Percentiles rank a stretch among this genome's conserved stretches.
Conservation (phyloP, 2,888 invertebrate species). For the Temnothorax rugatulus region DNA sequence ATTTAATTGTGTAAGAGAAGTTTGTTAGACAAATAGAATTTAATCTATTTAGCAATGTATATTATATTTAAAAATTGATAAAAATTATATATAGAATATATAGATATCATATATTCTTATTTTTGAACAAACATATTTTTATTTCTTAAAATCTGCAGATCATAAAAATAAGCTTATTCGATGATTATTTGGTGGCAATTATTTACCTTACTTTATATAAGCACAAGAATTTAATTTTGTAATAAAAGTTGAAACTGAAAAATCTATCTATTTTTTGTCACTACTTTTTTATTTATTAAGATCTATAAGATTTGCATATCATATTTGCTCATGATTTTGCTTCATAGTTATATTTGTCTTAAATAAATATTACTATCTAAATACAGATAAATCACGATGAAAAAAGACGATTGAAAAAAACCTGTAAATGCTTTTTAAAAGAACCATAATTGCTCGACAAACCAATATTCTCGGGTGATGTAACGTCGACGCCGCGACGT, state of each 20-base stretch:
- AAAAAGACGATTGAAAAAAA: constrained; percentile 17
- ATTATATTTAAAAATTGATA: not conserved
- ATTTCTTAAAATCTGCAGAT: not conserved
- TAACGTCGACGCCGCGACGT: constrained; percentile 8
- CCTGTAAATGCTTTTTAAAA: constrained; percentile 14
- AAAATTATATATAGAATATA: not conserved
- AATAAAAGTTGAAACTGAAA: not conserved
- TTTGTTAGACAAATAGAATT: not conserved
- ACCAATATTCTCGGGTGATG: constrained; percentile 34
- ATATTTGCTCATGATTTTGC: not conserved
- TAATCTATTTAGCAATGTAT: not conserved
- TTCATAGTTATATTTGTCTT: not conserved
- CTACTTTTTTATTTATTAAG: not conserved
- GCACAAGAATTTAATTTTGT: not conserved
- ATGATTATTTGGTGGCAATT: not conserved
- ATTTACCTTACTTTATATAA: not conserved
- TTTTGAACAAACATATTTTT: not conserved
- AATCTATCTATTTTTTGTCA: not conserved
- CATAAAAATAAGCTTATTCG: not conserved
- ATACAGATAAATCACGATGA: not conserved
- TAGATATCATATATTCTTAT: not conserved
- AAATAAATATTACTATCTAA: constrained; percentile 22
- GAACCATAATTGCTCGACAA: constrained; percentile 23
- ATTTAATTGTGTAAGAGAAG: not conserved
- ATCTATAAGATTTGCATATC: not conserved